Percentiles rank a stretch among this genome's conserved stretches.
These are phyloP conservation scores for Caloenas nicobarica DNA, from an alignment of 2,113 vertebrate species.

Conservation along the genomic window DNA sequence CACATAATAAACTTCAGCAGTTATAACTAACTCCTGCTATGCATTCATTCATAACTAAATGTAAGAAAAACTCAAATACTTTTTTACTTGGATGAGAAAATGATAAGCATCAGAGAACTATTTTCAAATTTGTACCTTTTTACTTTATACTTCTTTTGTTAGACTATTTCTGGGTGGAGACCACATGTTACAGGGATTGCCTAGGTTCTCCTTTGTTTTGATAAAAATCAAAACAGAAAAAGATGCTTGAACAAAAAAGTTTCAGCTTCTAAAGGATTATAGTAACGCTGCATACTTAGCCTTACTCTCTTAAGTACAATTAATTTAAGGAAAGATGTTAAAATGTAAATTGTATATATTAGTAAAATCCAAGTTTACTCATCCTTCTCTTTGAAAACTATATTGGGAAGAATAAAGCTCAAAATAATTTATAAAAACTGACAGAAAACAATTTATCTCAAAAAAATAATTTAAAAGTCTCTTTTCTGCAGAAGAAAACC, in stretches of 20 bases:
- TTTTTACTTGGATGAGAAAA: neutral
- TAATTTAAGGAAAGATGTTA: neutral
- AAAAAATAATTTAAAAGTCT: neutral
- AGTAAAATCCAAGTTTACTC: neutral
- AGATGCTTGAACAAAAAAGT: neutral
- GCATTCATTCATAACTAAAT: neutral
- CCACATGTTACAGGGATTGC: neutral
- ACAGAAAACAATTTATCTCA: neutral
- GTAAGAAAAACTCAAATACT: neutral
- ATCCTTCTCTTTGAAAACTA: neutral
- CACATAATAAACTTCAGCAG: neutral
- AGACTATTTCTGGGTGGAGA: neutral
- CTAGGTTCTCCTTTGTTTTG: neutral
- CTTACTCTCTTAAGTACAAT: neutral
- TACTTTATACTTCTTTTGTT: neutral
- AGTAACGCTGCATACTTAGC: neutral
- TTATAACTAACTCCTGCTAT: neutral
- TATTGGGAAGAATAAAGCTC: neutral
- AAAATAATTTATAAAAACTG: neutral
- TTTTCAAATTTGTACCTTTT: neutral
- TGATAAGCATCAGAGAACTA: neutral
- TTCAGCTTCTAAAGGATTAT: neutral
- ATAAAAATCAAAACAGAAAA: neutral
- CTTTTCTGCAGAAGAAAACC: neutral
- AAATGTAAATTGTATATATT: neutral